Base-by-base conservation (phyloP, 2,113 vertebrate species). In the Phrynocephalus versicolor region DNA sequence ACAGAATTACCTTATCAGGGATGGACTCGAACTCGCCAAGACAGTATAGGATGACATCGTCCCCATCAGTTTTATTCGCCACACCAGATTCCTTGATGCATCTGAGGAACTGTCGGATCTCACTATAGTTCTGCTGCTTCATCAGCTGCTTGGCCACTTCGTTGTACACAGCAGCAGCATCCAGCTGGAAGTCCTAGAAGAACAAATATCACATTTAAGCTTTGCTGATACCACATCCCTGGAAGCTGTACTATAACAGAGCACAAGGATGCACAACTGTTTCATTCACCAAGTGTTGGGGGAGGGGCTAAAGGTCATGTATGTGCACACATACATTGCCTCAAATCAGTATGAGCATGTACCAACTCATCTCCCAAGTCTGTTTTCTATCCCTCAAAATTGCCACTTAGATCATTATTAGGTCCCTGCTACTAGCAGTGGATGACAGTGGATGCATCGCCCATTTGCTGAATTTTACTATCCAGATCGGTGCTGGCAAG, bases 31-130 rank as follows among this genome's bases (percentile, higher is more conserved):
- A 98, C 0, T 96, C 91, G 30, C 97, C 95, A 82, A 99, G 92
- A 19, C 97, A 99, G 93, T 95, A 97, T 71, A 99, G 97, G 88
- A 99, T 95, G 85, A 99, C 98, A 83, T 95, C 94, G 78, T 99
- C 99, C 2, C 98, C 97, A 41, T 99, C 98, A 6, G 96, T 97
- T 91, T 96, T 97, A 82, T 98, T 97, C 76, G 98, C 98, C 6
- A 96, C 94, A 85, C 98, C 99, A 0, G 98, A 99, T 90, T 99
- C 99, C 0, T 92, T 95, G 77, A 99, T 99, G n/a, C 98, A 99
- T 87, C 98, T 99, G 58, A 99, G 97, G 85, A 99, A 97, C 92
- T 98, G 98, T 35, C 96, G 96, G 74, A 98, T 97, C 65, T 99
- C 97, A 0, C 95, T 88, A 27, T 97, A 98, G 85, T 98, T 97